Percentiles rank a stretch among this genome's conserved stretches.
phyloP scores from a whole-genome alignment of 2,888 invertebrate species.

The Hesperia comma region DNA sequence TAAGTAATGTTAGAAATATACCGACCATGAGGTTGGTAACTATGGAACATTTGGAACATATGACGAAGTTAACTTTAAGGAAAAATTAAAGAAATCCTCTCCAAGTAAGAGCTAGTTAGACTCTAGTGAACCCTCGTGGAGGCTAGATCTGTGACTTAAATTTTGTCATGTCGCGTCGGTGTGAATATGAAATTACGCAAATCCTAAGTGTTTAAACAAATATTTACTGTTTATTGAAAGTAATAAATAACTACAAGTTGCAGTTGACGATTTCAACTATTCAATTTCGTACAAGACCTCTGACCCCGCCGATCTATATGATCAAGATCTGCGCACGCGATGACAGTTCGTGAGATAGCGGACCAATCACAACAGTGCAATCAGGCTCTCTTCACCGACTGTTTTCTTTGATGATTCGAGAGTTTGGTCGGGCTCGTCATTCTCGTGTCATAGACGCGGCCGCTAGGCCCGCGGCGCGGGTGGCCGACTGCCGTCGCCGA shows the following conservation, averaged over 20 bases:
- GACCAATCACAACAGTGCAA: conserved; percentile 65
- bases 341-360: conserved; percentile 56
- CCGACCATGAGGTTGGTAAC: too few species aligned
- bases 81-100: too few species aligned
- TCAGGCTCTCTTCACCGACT: conserved; percentile 69
- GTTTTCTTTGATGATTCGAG: conserved; percentile 73
- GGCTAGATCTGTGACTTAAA: too few species aligned
- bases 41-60: too few species aligned
- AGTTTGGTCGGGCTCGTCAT: conserved; percentile 58
- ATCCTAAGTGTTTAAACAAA: too few species aligned
- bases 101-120: too few species aligned
- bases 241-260: conserved; percentile 4
- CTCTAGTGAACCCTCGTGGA: too few species aligned
- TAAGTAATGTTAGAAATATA: too few species aligned
- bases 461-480: conserved; percentile 53
- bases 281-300: conserved; percentile 23
- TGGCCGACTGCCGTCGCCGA: conserved; percentile 66
- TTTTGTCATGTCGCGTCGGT: too few species aligned
- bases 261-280: background rate
- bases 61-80: too few species aligned
- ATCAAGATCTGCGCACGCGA: conserved; percentile 44
- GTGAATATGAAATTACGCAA: too few species aligned
- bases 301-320: conserved; percentile 28
- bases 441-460: conserved; percentile 52
- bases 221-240: background rate